Conservation (phyloP, 2,113 vertebrate species). For the Hymenochirus boettgeri region DNA sequence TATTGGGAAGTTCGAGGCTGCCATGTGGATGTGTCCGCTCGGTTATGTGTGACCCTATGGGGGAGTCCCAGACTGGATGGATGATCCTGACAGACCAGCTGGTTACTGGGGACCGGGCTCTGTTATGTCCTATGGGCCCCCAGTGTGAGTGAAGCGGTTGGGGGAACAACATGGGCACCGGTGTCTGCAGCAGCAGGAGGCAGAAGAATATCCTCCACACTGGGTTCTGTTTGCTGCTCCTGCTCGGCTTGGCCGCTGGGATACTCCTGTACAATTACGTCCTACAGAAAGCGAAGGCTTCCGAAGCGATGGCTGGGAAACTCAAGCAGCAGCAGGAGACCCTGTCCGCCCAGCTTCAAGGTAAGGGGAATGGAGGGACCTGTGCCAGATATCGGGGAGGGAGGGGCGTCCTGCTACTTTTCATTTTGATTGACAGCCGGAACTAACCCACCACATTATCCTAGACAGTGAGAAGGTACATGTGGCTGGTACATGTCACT, state of each 20-base stretch:
- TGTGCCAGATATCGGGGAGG: neutral
- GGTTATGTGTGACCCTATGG: too few relatives aligned
- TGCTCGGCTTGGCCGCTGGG: slow-evolving; percentile 49
- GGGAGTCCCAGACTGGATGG: too few relatives aligned
- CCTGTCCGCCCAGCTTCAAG: slow-evolving; percentile 63
- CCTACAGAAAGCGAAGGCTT: slow-evolving; percentile 48
- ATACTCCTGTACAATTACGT: slow-evolving; percentile 51
- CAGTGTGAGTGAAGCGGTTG: too few relatives aligned
- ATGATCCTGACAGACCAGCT: too few relatives aligned
- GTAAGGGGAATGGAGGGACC: slow-evolving; percentile 42
- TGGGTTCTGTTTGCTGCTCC: slow-evolving; percentile 46
- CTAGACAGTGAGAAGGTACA: too few relatives aligned
- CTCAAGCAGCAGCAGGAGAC: slow-evolving; percentile 64
- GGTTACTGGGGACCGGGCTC: too few relatives aligned
- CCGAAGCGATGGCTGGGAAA: slow-evolving; percentile 51
- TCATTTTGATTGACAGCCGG: slow-evolving; percentile 14
- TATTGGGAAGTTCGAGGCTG: too few relatives aligned
- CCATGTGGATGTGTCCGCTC: too few relatives aligned
- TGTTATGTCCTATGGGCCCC: too few relatives aligned
- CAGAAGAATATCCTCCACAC: slow-evolving; percentile 58
- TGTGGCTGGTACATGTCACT: too few relatives aligned
- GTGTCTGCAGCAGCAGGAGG: slow-evolving; percentile 54
- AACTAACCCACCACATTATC: slow-evolving; percentile 11
- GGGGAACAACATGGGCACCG: slow-evolving; percentile 49
- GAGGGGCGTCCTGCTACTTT: neutral